These are phyloP conservation scores for Malthinus flaveolus DNA, from an alignment of 2,888 invertebrate species.

Conservation along the genomic window DNA sequence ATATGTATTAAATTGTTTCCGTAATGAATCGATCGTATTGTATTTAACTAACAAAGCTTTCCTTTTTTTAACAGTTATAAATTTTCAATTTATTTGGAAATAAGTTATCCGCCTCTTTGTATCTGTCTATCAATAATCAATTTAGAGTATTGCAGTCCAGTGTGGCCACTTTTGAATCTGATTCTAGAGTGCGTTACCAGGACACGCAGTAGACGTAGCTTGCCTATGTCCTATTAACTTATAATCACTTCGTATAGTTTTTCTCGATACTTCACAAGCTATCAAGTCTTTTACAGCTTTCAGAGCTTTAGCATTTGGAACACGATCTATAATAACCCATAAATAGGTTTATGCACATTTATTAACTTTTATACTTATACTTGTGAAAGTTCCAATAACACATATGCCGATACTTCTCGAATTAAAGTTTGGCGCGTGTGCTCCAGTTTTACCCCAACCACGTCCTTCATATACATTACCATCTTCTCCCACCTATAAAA, in stretches of 20 bases:
- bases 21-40: no score
- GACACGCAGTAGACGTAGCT: slow-evolving; percentile 54
- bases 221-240: slow-evolving; percentile 56
- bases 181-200: slow-evolving; percentile 55
- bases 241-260: slow-evolving; percentile 53
- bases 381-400: slow-evolving; percentile 59
- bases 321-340: slow-evolving; percentile 44
- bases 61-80: background rate
- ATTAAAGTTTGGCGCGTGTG: slow-evolving; percentile 63
- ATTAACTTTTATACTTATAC: slow-evolving; percentile 34
- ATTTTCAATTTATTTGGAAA: no score
- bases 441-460: slow-evolving; percentile 63
- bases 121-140: background rate
- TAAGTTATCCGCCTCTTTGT: background rate
- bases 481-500: slow-evolving; percentile 60
- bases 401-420: slow-evolving; percentile 61
- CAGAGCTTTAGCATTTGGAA: slow-evolving; percentile 51
- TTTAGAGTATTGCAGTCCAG: slow-evolving; percentile 29
- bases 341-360: no score
- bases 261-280: slow-evolving; percentile 52
- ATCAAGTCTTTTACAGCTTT: slow-evolving; percentile 53
- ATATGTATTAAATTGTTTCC: no score
- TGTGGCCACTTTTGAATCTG: slow-evolving; percentile 58
- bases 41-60: background rate
- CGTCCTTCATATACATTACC: slow-evolving; percentile 65